A percentile compares a stretch with the other conserved stretches of the same genome.
These are phyloP conservation scores for Tachina fera DNA, from an alignment of 2,888 invertebrate genomes.

Conservation along the genomic window DNA sequence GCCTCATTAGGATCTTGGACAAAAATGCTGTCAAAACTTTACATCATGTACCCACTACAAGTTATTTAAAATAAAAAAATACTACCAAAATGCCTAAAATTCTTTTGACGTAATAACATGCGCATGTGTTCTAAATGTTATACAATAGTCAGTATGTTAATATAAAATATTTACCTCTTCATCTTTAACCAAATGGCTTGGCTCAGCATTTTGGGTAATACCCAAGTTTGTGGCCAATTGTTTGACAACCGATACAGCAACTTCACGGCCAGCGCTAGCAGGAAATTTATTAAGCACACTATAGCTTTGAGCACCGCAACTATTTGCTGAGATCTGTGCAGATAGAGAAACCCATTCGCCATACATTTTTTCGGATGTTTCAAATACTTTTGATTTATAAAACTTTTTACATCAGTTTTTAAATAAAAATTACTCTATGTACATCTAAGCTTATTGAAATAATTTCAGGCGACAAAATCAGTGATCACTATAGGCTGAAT, in stretches of 20 bases:
- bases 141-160: not conserved
- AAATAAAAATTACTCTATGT: not conserved
- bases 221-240: constrained; percentile 86
- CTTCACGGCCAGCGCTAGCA: constrained; percentile 85
- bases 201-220: constrained; percentile 92
- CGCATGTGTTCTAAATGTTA: too few species aligned
- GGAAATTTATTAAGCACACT: constrained; percentile 87
- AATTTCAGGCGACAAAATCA: not conserved
- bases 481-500: not conserved
- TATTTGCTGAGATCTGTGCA: constrained; percentile 82
- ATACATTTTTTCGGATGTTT: constrained; percentile 82
- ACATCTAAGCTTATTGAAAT: constrained; percentile 19
- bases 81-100: too few species aligned
- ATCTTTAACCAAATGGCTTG: constrained; percentile 92
- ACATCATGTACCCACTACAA: too few species aligned
- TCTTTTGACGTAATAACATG: too few species aligned
- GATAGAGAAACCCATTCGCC: constrained; percentile 85
- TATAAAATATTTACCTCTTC: constrained; percentile 86
- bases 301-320: constrained; percentile 83
- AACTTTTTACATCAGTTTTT: not conserved
- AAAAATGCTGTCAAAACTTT: too few species aligned
- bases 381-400: not conserved
- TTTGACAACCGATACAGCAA: constrained; percentile 86
- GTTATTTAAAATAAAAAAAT: not conserved
- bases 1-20: too few species aligned